Conservation (phyloP, 1,140 invertebrate genomes). For the Mycetomoellerius zeteki region DNA sequence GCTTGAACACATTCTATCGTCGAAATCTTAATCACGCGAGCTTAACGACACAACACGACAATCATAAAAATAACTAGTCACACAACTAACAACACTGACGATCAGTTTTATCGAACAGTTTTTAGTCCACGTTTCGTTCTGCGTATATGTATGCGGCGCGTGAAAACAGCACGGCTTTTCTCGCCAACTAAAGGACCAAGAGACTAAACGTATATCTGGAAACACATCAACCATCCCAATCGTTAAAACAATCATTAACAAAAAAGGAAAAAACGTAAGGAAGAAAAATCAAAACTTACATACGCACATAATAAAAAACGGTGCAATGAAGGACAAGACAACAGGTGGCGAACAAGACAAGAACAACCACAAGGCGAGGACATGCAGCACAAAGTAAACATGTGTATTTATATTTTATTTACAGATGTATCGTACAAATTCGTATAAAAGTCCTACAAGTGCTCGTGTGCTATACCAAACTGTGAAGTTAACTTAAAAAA, state of each 20-base stretch:
- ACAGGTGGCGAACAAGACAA: slow-evolving; percentile 79
- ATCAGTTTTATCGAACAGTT: slow-evolving; percentile 83
- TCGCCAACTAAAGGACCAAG: slow-evolving; percentile 73
- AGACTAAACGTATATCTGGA: slow-evolving; percentile 87
- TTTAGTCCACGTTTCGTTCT: slow-evolving; percentile 79
- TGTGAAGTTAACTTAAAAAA: slow-evolving; percentile 71
- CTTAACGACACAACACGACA: slow-evolving; percentile 70
- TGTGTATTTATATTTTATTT: slow-evolving; percentile 81
- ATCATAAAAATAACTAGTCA: slow-evolving; percentile 70
- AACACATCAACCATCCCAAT: slow-evolving; percentile 86
- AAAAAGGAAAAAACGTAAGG: slow-evolving; percentile 52
- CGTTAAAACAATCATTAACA: slow-evolving; percentile 78
- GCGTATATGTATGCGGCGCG: slow-evolving; percentile 65
- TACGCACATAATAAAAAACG: slow-evolving; percentile 48
- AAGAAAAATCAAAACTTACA: slow-evolving; percentile 31
- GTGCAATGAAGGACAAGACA: slow-evolving; percentile 71
- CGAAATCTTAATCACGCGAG: slow-evolving; percentile 31
- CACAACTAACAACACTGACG: slow-evolving; percentile 79
- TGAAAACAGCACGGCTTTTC: slow-evolving; percentile 66
- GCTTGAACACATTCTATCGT: slow-evolving; percentile 13
- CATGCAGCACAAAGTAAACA: slow-evolving; percentile 84
- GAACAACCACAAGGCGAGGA: slow-evolving; percentile 77
- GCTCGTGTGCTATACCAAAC: slow-evolving; percentile 54
- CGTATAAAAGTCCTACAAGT: slow-evolving; percentile 67
- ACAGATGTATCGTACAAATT: slow-evolving; percentile 80